Base-by-base conservation (phyloP, 2,888 invertebrate genomes). In the Phasia obesa region DNA sequence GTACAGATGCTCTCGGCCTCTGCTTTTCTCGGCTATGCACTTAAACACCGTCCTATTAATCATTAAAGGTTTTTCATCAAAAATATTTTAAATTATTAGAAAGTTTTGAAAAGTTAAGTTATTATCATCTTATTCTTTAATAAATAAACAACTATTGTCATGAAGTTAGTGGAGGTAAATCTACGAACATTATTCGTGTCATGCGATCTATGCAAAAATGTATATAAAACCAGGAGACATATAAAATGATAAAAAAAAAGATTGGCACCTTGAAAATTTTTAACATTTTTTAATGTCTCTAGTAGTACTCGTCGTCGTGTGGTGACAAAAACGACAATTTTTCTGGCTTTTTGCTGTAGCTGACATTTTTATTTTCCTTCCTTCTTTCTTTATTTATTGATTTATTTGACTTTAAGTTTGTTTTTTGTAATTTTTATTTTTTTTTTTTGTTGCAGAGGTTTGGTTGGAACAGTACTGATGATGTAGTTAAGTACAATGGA, bases 381-480 rank as follows among this genome's bases (percentile, higher is more conserved):
- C 38, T 49, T 60, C 4, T 21, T 57, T 65, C 17, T 75, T 73
- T 77, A 31, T 35, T 62, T 82, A 82, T 82, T 82, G 77, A 82
- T 82, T 82, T 73, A 77, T 77, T 81, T 82, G 67, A 73, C 62
- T 62, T 82, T 49, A 67, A 71, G 60, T 49, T 38, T 38, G 27
- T 62, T 57, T 55, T 60, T 44, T 38, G 25, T 21, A 27, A 57
- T 42, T 69, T 60, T 53, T 53, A 49, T 74, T 38, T 62, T 47
- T 21, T 62, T 25, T 70, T 21, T 44, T 23, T 27, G 17, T 25
- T 23, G n/a, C 47, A 44, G 31, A 55, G n/a, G 13, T 13, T 47
- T 70, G 62, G 19, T 38, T 64, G 62, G 6, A 13, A 49, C 15
- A 70, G 49, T 70, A 53, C 15, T 13, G 53, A 4, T 64, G 2